Conservation (phyloP, 2,797 vertebrate species). For the Adrianichthys oophorus region DNA sequence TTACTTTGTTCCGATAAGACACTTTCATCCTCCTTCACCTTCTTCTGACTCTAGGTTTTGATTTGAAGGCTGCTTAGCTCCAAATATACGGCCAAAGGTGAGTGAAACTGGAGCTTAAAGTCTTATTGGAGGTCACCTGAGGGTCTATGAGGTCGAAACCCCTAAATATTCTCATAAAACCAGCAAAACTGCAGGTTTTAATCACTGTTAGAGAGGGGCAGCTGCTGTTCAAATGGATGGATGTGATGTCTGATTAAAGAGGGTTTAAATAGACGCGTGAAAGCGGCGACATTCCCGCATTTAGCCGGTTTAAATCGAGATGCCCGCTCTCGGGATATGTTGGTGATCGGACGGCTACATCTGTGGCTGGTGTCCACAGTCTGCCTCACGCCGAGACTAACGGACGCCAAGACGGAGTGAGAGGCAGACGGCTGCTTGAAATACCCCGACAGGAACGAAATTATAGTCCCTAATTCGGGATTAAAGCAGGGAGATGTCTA, state of each 20-base stretch:
- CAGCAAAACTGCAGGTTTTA: constrained; percentile 7
- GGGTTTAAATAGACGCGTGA: constrained; percentile 9
- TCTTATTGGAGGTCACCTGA: constrained; percentile 50
- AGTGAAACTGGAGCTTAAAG: constrained; percentile 31
- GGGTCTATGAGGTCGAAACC: constrained; percentile 24
- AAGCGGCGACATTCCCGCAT: constrained; percentile 14
- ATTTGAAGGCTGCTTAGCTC: constrained; percentile 35
- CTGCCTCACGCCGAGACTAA: constrained; percentile 66
- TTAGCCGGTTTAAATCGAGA: constrained; percentile 3
- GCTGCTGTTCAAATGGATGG: constrained; percentile 34
- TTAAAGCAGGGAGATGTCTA: constrained; percentile 3
- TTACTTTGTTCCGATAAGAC: background rate
- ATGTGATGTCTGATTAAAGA: constrained; percentile 7
- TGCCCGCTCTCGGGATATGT: constrained; percentile 20
- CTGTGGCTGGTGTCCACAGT: constrained; percentile 61
- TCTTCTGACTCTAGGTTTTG: constrained; percentile 5
- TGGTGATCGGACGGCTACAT: constrained; percentile 47
- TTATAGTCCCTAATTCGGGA: constrained; percentile 30
- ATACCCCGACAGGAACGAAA: constrained; percentile 49
- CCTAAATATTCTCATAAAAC: too few relatives aligned
- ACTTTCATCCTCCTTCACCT: constrained; percentile 1
- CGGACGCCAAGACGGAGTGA: constrained; percentile 69
- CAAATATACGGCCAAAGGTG: constrained; percentile 35
- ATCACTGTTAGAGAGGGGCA: constrained; percentile 1
- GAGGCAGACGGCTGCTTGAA: constrained; percentile 43